A percentile compares a stretch with the other conserved stretches of the same genome.
phyloP scores from a whole-genome alignment of 2,888 invertebrate species.

The Conus canariensis region DNA sequence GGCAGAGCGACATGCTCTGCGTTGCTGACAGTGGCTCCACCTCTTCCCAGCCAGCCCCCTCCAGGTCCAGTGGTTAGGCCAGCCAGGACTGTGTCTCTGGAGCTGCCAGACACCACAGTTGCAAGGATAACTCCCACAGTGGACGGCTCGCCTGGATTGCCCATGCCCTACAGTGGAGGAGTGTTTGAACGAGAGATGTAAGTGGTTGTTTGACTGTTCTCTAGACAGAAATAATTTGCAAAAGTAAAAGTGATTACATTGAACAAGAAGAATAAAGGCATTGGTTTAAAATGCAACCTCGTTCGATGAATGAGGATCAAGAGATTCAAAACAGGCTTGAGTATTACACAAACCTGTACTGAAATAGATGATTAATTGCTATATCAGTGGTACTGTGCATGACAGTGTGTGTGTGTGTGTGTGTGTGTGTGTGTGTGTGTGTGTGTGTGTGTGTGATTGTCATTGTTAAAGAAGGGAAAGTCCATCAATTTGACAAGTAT shows the following conservation, averaged over 20 bases:
- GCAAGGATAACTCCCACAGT: not conserved
- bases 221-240: not conserved
- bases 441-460: no score
- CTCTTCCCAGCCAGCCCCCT: slow-evolving; percentile 45
- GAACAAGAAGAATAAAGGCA: no score
- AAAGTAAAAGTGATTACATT: not conserved
- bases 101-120: slow-evolving; percentile 51
- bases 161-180: slow-evolving; percentile 45
- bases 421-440: no score
- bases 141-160: not conserved
- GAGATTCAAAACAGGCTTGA: no score
- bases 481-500: no score
- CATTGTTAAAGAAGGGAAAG: no score
- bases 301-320: no score
- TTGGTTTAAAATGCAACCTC: no score
- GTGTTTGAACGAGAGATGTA: slow-evolving; percentile 48
- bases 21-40: slow-evolving; percentile 80
- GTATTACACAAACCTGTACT: no score
- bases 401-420: no score
- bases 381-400: no score
- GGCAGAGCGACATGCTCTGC: slow-evolving; percentile 87
- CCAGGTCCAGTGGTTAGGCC: slow-evolving; percentile 50
- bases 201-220: slow-evolving; percentile 26
- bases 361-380: no score
- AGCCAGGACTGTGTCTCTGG: slow-evolving; percentile 50